A percentile compares a stretch with the other conserved stretches of the same genome.
These are phyloP conservation scores for Dicentrarchus labrax DNA, from an alignment of 2,113 vertebrate genomes.

Conservation along the genomic window DNA sequence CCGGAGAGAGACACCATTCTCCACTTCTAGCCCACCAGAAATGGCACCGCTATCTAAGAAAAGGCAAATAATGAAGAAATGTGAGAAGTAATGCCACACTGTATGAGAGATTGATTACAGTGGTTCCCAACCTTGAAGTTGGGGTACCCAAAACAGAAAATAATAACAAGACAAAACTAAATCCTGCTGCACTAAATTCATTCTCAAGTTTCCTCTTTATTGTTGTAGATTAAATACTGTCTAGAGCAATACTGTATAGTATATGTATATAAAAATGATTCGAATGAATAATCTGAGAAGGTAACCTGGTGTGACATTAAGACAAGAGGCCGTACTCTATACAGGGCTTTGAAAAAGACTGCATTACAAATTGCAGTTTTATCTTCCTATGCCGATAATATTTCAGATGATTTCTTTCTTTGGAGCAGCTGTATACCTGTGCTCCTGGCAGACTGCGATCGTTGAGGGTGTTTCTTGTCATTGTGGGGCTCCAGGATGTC, in stretches of 20 bases:
- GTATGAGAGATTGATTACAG: neutral
- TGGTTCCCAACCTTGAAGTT: neutral
- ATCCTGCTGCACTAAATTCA: neutral
- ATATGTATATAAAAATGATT: too few relatives aligned
- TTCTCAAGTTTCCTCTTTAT: neutral
- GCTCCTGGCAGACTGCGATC: slow-evolving; percentile 84
- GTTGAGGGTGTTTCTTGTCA: slow-evolving; percentile 84
- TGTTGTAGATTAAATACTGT: neutral
- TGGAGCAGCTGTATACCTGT: slow-evolving; percentile 65
- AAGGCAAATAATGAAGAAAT: neutral
- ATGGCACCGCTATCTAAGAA: slow-evolving; percentile 65
- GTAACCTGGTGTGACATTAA: neutral
- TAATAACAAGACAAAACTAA: neutral
- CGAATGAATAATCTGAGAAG: neutral
- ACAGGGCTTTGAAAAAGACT: neutral
- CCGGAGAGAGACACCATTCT: slow-evolving; percentile 78
- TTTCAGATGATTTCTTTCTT: neutral
- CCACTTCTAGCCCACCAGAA: slow-evolving; percentile 74
- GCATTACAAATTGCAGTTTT: neutral
- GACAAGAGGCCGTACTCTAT: neutral
- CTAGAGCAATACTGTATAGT: neutral
- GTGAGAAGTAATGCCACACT: neutral
- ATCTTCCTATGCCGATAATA: neutral
- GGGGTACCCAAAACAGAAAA: neutral
- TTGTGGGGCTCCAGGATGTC: slow-evolving; percentile 98